Percentiles rank a stretch among this genome's conserved stretches.
Conservation (phyloP, 1,140 invertebrate species). For the Nebria ingens region DNA sequence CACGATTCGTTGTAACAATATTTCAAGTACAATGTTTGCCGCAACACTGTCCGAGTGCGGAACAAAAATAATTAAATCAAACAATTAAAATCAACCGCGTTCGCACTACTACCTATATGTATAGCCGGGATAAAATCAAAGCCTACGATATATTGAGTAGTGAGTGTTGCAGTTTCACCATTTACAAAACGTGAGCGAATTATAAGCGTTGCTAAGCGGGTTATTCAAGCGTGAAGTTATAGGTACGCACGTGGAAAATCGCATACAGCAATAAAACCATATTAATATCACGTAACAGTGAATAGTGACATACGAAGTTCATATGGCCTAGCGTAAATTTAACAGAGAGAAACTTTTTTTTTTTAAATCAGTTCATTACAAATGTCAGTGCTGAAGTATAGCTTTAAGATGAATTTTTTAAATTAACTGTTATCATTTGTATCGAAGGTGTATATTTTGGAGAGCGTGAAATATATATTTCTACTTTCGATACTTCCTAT, state of each 20-base stretch:
- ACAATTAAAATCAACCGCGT: background rate
- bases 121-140: background rate
- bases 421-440: too few relatives aligned
- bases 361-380: too few relatives aligned
- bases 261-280: background rate
- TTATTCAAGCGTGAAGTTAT: too few relatives aligned
- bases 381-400: too few relatives aligned
- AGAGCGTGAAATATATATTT: too few relatives aligned
- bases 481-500: too few relatives aligned
- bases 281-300: too few relatives aligned
- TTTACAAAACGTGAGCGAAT: background rate
- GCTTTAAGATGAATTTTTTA: too few relatives aligned
- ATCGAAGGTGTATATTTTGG: too few relatives aligned
- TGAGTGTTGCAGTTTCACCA: background rate
- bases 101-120: background rate
- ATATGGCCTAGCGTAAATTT: too few relatives aligned
- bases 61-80: slow-evolving; percentile 4
- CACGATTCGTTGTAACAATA: background rate
- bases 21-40: background rate
- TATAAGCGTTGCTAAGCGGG: background rate
- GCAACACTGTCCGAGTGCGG: background rate
- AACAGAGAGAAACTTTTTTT: too few relatives aligned
- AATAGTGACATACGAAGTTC: too few relatives aligned
- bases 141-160: background rate
- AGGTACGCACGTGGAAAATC: background rate